Percentiles rank a stretch among this genome's conserved stretches.
Conservation (phyloP, 2,888 invertebrate genomes). For the Erpobdella octoculata region DNA sequence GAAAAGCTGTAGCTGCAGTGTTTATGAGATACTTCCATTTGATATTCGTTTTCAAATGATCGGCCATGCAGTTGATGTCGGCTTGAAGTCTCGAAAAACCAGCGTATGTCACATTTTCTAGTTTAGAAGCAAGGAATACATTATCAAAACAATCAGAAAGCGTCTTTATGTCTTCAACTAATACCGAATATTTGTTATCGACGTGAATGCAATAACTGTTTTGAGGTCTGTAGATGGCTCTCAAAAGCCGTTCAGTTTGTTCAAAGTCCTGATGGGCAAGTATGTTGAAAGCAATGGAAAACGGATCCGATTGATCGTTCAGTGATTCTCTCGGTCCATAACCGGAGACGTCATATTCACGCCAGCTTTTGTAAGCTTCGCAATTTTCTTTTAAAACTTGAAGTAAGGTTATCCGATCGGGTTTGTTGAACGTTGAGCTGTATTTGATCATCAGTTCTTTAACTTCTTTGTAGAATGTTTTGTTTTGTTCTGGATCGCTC, state of each 20-base stretch:
- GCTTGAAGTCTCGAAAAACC: conserved; percentile 45
- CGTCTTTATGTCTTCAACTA: conserved; percentile 9
- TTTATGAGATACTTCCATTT: conserved; percentile 50
- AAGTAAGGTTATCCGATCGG: not conserved
- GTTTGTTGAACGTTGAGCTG: not conserved
- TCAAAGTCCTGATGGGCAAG: conserved; percentile 12
- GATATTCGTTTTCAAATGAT: conserved; percentile 37
- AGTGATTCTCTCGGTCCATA: not conserved
- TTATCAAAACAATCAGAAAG: conserved; percentile 11
- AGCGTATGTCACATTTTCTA: conserved; percentile 47
- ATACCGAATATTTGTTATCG: conserved; percentile 41
- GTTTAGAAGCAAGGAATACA: conserved; percentile 46
- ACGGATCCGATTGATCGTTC: conserved; percentile 2
- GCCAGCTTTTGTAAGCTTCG: conserved; percentile 16
- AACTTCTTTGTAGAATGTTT: not conserved
- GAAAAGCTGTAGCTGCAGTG: conserved; percentile 47
- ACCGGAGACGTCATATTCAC: conserved; percentile 7
- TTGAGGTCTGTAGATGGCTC: conserved; percentile 46
- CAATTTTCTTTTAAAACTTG: not conserved
- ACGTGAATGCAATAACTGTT: conserved; percentile 50
- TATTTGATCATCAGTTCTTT: not conserved
- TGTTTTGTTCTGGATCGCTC: not conserved
- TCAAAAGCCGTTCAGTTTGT: conserved; percentile 44
- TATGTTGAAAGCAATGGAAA: conserved; percentile 19
- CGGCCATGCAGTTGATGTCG: conserved; percentile 49